Percentiles rank a stretch among this genome's conserved stretches.
Conservation (phyloP, 2,113 vertebrate species). For the Centrocercus urophasianus region DNA sequence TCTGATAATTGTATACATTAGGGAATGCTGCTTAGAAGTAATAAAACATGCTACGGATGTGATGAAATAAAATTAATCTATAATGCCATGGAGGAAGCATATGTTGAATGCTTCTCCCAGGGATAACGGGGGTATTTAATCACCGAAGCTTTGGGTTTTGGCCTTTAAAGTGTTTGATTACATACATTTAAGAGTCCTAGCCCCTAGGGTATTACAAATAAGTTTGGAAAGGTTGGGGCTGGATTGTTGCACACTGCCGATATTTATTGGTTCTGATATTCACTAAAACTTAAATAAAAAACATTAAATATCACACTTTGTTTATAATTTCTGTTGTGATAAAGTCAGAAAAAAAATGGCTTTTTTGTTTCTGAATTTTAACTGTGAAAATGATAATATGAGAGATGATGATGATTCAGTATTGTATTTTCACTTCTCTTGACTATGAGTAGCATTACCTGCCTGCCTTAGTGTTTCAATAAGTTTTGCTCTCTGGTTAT, state of each 20-base stretch:
- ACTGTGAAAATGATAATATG: neutral
- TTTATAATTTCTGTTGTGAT: neutral
- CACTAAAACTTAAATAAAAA: neutral
- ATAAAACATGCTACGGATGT: neutral
- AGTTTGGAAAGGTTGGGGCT: neutral
- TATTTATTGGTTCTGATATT: neutral
- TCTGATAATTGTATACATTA: neutral
- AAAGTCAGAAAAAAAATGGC: neutral
- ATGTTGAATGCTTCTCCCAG: neutral
- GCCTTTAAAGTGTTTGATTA: slow-evolving; percentile 33
- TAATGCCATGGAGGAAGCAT: neutral
- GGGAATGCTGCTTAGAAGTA: neutral
- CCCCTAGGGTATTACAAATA: neutral
- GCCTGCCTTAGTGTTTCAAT: neutral
- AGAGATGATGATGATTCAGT: neutral
- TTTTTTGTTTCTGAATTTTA: neutral
- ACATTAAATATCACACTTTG: rapidly evolving
- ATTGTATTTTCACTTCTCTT: neutral
- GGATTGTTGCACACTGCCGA: neutral
- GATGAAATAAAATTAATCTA: slow-evolving; percentile 7
- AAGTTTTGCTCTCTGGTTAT: neutral
- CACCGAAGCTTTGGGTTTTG: neutral
- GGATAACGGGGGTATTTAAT: slow-evolving; percentile 1
- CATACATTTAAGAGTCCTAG: neutral
- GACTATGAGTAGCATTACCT: neutral